Conservation (phyloP, 2,797 vertebrate species). For the Sternotherus odoratus region DNA sequence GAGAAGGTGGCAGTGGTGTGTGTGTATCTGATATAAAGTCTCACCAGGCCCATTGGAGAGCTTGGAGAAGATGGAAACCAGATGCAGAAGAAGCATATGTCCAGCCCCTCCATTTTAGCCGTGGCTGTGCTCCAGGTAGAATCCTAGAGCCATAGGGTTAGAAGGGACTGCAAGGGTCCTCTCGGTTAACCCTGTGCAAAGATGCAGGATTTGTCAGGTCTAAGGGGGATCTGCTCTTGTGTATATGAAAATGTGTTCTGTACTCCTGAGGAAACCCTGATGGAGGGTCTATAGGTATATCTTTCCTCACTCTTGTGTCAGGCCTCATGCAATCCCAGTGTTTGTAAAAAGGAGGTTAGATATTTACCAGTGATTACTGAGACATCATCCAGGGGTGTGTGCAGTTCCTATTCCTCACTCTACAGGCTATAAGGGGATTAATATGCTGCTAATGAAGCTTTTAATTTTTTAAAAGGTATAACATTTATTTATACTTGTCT, state of each 20-base stretch:
- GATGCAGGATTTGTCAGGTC: background rate
- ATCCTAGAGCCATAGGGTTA: background rate
- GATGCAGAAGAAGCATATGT: background rate
- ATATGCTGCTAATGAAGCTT: background rate
- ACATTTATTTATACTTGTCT: background rate
- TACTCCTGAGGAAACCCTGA: background rate
- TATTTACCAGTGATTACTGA: background rate
- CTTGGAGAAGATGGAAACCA: background rate
- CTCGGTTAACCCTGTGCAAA: background rate
- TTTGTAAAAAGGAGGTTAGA: background rate
- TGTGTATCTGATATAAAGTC: background rate
- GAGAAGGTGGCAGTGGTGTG: background rate
- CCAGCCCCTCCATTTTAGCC: background rate
- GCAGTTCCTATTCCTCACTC: background rate
- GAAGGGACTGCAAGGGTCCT: background rate
- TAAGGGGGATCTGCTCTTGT: background rate
- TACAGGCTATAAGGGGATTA: background rate
- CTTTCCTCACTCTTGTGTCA: background rate
- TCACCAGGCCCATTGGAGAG: background rate
- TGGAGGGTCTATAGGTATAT: background rate
- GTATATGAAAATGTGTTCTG: background rate
- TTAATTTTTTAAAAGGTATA: background rate
- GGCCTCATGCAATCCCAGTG: background rate
- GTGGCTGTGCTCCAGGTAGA: background rate
- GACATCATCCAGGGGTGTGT: fast-evolving